These are phyloP conservation scores for Sporophila hypoxantha DNA, from an alignment of 2,113 vertebrate genomes.

Conservation along the genomic window DNA sequence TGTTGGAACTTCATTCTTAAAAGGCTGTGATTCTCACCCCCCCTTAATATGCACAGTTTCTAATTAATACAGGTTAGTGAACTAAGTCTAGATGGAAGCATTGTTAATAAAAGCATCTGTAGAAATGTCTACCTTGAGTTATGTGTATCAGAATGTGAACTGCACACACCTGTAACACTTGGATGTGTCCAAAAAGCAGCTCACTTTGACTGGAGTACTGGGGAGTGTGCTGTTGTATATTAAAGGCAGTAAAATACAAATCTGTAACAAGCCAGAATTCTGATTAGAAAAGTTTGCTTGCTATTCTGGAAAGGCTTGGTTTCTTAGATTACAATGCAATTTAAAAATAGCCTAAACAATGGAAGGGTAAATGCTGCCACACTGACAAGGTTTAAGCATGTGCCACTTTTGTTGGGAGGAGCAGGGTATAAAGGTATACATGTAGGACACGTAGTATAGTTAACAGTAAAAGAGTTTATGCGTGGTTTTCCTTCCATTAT, in stretches of 20 bases:
- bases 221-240: neutral
- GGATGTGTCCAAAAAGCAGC: neutral
- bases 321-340: constrained; percentile 15
- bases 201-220: neutral
- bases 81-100: constrained; percentile 6
- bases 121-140: constrained; percentile 1
- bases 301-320: constrained; percentile 32
- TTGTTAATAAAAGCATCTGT: constrained; percentile 24
- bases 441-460: constrained; percentile 55
- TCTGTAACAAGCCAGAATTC: neutral
- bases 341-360: neutral
- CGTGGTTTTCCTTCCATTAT: constrained; percentile 66
- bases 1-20: constrained; percentile 18
- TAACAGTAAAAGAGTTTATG: constrained; percentile 41
- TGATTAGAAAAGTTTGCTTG: constrained; percentile 52
- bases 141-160: neutral
- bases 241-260: constrained; percentile 11
- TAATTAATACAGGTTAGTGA: neutral
- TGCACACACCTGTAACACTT: neutral
- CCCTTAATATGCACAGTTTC: neutral
- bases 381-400: constrained; percentile 3
- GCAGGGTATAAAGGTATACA: constrained; percentile 60
- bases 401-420: constrained; percentile 57
- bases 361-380: constrained; percentile 32
- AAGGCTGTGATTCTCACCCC: constrained; percentile 21